These are phyloP conservation scores for Battus philenor DNA, from an alignment of 1,140 invertebrate genomes.

Conservation along the genomic window DNA sequence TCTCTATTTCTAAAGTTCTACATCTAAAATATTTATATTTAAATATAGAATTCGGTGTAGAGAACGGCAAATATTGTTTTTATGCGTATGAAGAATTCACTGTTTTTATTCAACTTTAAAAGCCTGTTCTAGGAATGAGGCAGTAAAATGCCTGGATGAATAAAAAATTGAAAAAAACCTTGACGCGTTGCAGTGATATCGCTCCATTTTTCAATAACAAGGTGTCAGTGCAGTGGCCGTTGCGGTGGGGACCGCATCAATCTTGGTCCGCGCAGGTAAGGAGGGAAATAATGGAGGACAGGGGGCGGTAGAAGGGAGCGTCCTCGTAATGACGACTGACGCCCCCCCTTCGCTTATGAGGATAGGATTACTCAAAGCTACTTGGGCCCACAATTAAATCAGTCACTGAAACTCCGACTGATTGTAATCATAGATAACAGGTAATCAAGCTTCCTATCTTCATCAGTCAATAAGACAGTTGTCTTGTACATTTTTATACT, in stretches of 20 bases:
- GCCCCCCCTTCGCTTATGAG: slow-evolving; percentile 54
- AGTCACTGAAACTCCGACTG: slow-evolving; percentile 39
- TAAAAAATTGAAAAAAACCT: slow-evolving; percentile 59
- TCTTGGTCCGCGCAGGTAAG: slow-evolving; percentile 60
- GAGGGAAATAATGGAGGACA: slow-evolving; percentile 18
- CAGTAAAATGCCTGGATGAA: slow-evolving; percentile 23
- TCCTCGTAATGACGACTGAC: slow-evolving; percentile 68
- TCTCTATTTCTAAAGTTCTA: too few relatives aligned
- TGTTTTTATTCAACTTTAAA: slow-evolving; percentile 35
- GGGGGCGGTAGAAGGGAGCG: slow-evolving; percentile 26
- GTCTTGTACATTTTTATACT: too few relatives aligned
- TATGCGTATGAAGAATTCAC: too few relatives aligned
- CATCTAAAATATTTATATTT: too few relatives aligned
- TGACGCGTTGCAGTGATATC: slow-evolving; percentile 51
- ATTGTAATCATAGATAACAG: too few relatives aligned
- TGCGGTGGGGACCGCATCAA: slow-evolving; percentile 53
- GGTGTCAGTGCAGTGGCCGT: slow-evolving; percentile 46
- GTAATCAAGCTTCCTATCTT: too few relatives aligned
- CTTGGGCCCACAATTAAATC: slow-evolving; percentile 48
- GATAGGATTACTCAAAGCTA: slow-evolving; percentile 51
- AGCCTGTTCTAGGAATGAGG: slow-evolving; percentile 28
- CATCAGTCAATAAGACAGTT: too few relatives aligned
- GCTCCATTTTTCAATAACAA: slow-evolving; percentile 71
- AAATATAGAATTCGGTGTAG: too few relatives aligned
- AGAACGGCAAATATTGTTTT: slow-evolving; percentile 23